Evolutionary conservation across 2,113 vertebrate genomes (phyloP), one percentile per base, ranked within the genome.

Genomic region (Condylura cristata): DNA sequence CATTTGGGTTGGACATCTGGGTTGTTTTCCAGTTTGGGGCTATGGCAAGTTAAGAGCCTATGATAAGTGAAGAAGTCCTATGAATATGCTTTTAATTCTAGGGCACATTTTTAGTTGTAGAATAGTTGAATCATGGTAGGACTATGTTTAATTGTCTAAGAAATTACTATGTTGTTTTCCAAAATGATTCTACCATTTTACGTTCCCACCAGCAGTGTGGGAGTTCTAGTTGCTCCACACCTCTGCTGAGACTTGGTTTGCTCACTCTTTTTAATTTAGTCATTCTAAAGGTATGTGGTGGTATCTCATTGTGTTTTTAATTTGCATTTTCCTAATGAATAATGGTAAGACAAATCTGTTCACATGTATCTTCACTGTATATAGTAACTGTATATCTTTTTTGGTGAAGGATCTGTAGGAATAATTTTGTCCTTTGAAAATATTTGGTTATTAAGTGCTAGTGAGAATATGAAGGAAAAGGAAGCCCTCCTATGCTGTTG

Each of bases 231-330:
- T 51, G 10, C 11, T 60, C 30, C 48, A 0, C 37, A 16, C 51
- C 13, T 91, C 79, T 61, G 34, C 30, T 20, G 24, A 2, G 5
- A 63, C 5, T 41, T 58, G 26, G 6, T 30, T 14, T 51, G 61
- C 24, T 74, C 26, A 12, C 24, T 37, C 72, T 53, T 60, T 58
- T 37, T 24, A 41, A 51, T 61, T 85, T 74, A 61, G 37, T 24
- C 53, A 37, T 41, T 53, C 18, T 74, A 24, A 68, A 84, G 14
- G 28, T 51, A 3, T 51, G 10, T n/a, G 11, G 84, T 60, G 8
- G 24, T 14, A 66, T 91, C 71, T 72, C 24, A 83, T 41, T 74
- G n/a, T n/a, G 26, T 58, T 86, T 85, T 79, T 91, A 74, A 80
- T 51, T 66, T 72, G 48, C 18, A 79, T 84, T 94, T 89, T 26